phyloP scores from a whole-genome alignment of 2,113 vertebrate genomes.

The Thunnus maccoyii region DNA sequence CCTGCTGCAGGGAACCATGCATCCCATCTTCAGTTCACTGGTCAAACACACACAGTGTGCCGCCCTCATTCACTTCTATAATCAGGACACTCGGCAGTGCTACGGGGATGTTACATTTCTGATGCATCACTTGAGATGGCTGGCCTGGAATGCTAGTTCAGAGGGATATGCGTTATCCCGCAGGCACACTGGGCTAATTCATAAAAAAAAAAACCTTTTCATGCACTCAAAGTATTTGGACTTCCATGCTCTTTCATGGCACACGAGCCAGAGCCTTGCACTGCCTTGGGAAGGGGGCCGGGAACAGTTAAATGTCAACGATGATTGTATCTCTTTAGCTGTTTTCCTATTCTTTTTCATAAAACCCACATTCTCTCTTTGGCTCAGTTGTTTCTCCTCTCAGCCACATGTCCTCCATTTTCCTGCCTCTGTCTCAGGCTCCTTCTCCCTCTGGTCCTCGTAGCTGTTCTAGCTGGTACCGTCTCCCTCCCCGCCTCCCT shows the following conservation, averaged over 20 bases:
- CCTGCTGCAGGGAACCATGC: conserved; percentile 80
- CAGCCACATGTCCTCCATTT: conserved; percentile 56
- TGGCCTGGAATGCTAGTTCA: conserved; percentile 75
- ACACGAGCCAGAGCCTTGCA: conserved; percentile 66
- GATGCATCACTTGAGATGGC: conserved; percentile 81
- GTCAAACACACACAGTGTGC: conserved; percentile 81
- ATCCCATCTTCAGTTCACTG: conserved; percentile 82
- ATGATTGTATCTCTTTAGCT: conserved; percentile 75
- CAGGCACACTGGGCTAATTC: conserved; percentile 67
- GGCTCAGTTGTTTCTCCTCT: conserved; percentile 45
- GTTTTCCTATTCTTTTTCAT: conserved; percentile 38
- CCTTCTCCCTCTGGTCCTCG: conserved; percentile 40
- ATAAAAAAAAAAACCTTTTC: conserved; percentile 52
- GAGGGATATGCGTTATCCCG: conserved; percentile 64
- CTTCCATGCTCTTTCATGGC: conserved; percentile 38
- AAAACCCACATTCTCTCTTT: conserved; percentile 46
- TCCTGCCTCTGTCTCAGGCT: conserved; percentile 33
- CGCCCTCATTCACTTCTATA: conserved; percentile 80
- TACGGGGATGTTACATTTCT: conserved; percentile 81
- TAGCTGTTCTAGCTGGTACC: conserved; percentile 16
- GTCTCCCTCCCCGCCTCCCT: neutral
- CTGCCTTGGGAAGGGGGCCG: conserved; percentile 63
- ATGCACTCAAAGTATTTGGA: conserved; percentile 54
- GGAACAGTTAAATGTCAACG: conserved; percentile 77
- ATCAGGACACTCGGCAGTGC: conserved; percentile 80